Evolutionary conservation across 2,113 vertebrate species (phyloP).

Genomic region (Callorhinus ursinus): DNA sequence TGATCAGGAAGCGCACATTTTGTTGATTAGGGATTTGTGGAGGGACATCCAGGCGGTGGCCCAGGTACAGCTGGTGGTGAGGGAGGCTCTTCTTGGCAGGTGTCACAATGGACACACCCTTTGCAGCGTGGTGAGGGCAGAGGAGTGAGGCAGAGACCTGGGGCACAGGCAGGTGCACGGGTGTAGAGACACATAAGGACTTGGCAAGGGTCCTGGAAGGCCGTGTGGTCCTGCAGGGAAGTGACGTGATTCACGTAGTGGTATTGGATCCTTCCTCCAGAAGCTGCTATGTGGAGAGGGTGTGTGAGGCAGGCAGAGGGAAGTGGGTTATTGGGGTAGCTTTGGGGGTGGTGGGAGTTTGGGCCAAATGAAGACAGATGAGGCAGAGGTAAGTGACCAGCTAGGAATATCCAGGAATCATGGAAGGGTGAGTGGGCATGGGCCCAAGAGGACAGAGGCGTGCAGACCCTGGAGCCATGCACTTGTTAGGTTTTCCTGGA

Average conservation of each 20-base stretch:
- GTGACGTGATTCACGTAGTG: fast-evolving
- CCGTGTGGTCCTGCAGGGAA: background rate
- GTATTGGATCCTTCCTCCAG: background rate
- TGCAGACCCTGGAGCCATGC: background rate
- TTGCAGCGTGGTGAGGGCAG: fast-evolving
- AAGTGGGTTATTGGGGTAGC: background rate
- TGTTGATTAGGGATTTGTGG: background rate
- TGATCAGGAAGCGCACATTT: background rate
- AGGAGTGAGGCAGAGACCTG: background rate
- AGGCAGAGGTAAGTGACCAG: fast-evolving
- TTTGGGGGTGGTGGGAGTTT: fast-evolving
- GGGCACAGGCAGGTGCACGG: background rate
- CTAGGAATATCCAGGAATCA: background rate
- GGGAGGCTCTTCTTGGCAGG: background rate
- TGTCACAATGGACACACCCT: fast-evolving
- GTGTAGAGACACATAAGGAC: too few species aligned
- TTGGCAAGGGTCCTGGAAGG: background rate
- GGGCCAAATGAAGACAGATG: background rate
- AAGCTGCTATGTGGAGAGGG: too few species aligned
- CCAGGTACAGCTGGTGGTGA: fast-evolving
- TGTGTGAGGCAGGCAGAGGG: background rate
- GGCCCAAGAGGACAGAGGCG: background rate
- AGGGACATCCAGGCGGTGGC: too few species aligned
- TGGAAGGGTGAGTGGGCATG: fast-evolving
- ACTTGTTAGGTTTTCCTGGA: background rate